Conservation (phyloP, 2,888 invertebrate species). For the Serripes groenlandicus region DNA sequence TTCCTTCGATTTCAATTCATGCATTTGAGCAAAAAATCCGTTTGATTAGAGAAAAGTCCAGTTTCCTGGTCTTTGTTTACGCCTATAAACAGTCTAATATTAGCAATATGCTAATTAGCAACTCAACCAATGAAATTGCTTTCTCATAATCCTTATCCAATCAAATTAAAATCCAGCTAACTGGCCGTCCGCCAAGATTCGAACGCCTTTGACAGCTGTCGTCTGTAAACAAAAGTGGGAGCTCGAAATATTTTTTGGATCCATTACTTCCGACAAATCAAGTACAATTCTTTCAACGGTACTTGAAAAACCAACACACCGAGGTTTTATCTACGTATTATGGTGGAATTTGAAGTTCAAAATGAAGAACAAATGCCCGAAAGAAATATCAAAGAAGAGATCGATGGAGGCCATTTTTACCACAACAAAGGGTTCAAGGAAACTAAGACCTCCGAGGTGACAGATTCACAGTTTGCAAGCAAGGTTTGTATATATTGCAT, state of each 20-base stretch:
- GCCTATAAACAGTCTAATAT: conserved; percentile 55
- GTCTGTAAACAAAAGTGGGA: conserved; percentile 67
- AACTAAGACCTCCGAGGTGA: neutral
- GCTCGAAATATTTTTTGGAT: conserved; percentile 5
- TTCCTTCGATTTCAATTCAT: too few species aligned
- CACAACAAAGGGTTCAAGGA: conserved; percentile 13
- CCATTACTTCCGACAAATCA: neutral
- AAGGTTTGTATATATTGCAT: conserved; percentile 15
- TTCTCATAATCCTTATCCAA: conserved; percentile 49
- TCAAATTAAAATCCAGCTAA: conserved; percentile 56
- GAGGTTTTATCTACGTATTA: neutral
- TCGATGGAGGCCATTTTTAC: conserved; percentile 4
- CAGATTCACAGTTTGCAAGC: neutral
- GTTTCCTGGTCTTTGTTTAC: conserved; percentile 71
- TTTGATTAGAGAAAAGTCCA: too few species aligned
- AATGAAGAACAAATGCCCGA: conserved; percentile 23
- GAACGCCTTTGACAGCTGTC: conserved; percentile 74
- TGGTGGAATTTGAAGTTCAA: conserved; percentile 49
- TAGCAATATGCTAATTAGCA: conserved; percentile 67
- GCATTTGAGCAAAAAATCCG: too few species aligned
- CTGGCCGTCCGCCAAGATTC: conserved; percentile 74
- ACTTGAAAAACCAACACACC: neutral
- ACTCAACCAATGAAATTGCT: conserved; percentile 54
- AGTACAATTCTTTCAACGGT: neutral
- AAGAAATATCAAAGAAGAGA: neutral